Conservation (phyloP, 2,797 vertebrate species). For the Mergus octosetaceus region DNA sequence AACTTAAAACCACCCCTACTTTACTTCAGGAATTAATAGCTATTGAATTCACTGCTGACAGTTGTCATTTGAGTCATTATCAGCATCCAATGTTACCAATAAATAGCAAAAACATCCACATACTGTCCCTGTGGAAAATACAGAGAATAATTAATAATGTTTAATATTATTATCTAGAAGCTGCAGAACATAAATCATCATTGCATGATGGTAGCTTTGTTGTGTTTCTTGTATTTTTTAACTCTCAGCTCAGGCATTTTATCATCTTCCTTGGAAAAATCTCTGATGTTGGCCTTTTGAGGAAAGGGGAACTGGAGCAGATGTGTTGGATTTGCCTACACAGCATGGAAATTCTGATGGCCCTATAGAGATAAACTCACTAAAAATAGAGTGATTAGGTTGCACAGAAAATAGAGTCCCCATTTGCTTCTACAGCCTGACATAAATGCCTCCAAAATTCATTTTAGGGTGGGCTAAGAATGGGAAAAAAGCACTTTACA, state of each 20-base stretch:
- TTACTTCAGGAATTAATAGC: neutral
- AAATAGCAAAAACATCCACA: neutral
- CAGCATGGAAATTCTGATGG: neutral
- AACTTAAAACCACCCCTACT: neutral
- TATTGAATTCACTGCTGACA: neutral
- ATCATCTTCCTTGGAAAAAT: neutral
- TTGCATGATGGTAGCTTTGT: neutral
- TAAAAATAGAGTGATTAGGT: neutral
- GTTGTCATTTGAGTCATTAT: neutral
- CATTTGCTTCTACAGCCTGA: neutral
- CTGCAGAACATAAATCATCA: neutral
- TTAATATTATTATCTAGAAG: neutral
- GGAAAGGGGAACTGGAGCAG: neutral
- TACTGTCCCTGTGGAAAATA: neutral
- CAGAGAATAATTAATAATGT: neutral
- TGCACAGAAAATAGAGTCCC: neutral
- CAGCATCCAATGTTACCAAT: neutral
- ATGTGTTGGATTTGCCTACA: accelerated
- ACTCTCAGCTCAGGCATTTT: neutral
- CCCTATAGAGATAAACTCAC: neutral
- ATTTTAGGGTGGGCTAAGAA: neutral
- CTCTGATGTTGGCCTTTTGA: accelerated
- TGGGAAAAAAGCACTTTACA: neutral
- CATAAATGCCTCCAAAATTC: neutral
- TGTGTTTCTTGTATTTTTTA: too few relatives aligned